Percentiles rank a stretch among this genome's conserved stretches.
Evolutionary conservation across 2,113 vertebrate genomes (phyloP).

Genomic region (Caracal caracal): DNA sequence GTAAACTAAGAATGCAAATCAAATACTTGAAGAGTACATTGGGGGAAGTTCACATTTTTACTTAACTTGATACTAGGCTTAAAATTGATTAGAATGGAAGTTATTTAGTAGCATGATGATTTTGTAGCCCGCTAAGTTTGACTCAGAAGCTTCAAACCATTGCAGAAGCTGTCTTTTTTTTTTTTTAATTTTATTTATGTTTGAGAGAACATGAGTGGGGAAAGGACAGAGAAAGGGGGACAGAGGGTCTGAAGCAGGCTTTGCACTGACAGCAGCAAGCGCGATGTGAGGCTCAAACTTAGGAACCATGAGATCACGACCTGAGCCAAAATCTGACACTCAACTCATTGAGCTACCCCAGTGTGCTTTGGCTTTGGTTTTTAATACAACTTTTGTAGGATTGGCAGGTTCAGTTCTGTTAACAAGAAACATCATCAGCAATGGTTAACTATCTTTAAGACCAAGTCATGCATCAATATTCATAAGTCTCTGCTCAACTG

Average conservation of each 20-base stretch:
- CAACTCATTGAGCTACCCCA: too few species aligned
- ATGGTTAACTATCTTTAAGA: background rate
- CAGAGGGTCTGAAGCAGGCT: too few species aligned
- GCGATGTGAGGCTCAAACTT: too few species aligned
- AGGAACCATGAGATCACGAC: too few species aligned
- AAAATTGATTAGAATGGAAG: background rate
- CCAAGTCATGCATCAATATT: background rate
- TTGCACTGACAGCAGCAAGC: too few species aligned
- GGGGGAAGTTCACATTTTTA: background rate
- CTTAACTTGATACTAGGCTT: background rate
- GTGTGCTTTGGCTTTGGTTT: background rate
- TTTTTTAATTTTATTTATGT: too few species aligned
- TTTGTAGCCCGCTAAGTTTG: background rate
- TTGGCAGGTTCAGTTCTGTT: background rate
- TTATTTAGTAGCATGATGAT: background rate
- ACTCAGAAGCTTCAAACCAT: background rate
- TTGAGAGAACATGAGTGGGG: too few species aligned
- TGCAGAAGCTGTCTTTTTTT: background rate
- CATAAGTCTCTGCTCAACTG: background rate
- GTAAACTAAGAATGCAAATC: background rate
- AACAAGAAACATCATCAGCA: background rate
- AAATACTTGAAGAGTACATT: background rate
- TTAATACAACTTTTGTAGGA: background rate
- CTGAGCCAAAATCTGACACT: too few species aligned
- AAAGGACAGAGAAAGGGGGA: too few species aligned